These are phyloP conservation scores for Dysdera silvatica DNA, from an alignment of 1,140 invertebrate species.

Conservation along the genomic window DNA sequence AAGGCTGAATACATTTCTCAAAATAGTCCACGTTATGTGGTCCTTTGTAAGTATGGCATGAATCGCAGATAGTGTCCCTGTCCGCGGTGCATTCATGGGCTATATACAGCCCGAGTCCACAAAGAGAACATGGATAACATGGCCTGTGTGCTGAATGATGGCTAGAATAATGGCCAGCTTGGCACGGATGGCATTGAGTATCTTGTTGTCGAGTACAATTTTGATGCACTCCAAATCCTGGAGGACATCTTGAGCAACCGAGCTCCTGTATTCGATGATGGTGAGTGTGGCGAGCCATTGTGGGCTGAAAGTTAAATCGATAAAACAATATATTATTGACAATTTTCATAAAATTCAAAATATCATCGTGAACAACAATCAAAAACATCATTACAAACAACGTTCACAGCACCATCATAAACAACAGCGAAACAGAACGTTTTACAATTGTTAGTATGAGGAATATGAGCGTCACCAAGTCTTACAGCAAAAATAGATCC, in stretches of 20 bases:
- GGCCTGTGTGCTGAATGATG: slow-evolving; percentile 44
- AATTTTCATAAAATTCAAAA: too few species aligned
- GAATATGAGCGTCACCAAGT: too few species aligned
- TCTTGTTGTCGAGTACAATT: slow-evolving; percentile 10
- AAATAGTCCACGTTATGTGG: slow-evolving; percentile 29
- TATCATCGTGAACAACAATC: too few species aligned
- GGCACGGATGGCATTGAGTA: slow-evolving; percentile 42
- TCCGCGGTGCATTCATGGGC: slow-evolving; percentile 45
- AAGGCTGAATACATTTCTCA: slow-evolving; percentile 19
- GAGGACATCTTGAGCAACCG: slow-evolving; percentile 15
- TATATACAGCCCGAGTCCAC: slow-evolving; percentile 48
- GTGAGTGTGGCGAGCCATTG: slow-evolving; percentile 8
- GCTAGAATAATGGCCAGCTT: slow-evolving; percentile 44
- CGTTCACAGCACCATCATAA: too few species aligned
- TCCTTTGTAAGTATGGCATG: slow-evolving; percentile 40
- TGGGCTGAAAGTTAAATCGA: slow-evolving; percentile 5
- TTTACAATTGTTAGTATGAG: too few species aligned
- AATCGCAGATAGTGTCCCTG: slow-evolving; percentile 49
- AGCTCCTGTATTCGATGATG: slow-evolving; percentile 8
- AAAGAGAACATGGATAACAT: slow-evolving; percentile 49
- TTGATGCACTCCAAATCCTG: slow-evolving; percentile 18
- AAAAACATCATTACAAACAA: too few species aligned
- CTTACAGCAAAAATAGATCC: too few species aligned
- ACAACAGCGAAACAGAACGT: too few species aligned
- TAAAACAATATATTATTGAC: too few species aligned